Evolutionary conservation across 2,888 invertebrate species (phyloP).

Genomic region (Microplitis manilae): DNA sequence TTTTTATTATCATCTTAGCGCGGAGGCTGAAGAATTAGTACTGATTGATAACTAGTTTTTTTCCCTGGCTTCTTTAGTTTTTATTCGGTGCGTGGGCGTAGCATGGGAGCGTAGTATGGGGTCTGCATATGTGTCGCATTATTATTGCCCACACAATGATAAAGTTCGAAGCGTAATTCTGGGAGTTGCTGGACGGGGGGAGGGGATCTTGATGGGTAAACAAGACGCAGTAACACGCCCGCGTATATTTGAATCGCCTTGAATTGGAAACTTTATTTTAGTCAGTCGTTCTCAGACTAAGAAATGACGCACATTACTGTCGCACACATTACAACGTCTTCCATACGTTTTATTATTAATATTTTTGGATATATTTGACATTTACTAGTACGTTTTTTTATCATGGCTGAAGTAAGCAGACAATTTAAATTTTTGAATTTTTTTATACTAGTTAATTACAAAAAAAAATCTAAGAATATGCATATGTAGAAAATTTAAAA

Average conservation of each 20-base stretch:
- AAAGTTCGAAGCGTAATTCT: neutral
- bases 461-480: too few relatives aligned
- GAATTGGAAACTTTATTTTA: slow-evolving; percentile 4
- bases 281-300: neutral
- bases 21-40: too few relatives aligned
- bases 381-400: neutral
- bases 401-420: too few relatives aligned
- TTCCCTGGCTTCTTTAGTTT: neutral
- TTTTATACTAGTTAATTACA: neutral
- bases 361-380: neutral
- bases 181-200: neutral
- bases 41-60: too few relatives aligned
- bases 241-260: slow-evolving; percentile 22
- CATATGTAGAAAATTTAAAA: too few relatives aligned
- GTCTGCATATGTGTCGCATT: neutral
- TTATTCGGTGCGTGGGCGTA: neutral
- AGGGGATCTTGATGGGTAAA: slow-evolving; percentile 17
- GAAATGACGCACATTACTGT: neutral
- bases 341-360: neutral
- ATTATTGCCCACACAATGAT: neutral
- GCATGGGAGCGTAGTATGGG: neutral
- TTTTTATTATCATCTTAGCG: too few relatives aligned
- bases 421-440: neutral
- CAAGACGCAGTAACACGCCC: slow-evolving; percentile 28
- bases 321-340: neutral